phyloP scores from a whole-genome alignment of 2,888 invertebrate species.

The Catocala sponsa region DNA sequence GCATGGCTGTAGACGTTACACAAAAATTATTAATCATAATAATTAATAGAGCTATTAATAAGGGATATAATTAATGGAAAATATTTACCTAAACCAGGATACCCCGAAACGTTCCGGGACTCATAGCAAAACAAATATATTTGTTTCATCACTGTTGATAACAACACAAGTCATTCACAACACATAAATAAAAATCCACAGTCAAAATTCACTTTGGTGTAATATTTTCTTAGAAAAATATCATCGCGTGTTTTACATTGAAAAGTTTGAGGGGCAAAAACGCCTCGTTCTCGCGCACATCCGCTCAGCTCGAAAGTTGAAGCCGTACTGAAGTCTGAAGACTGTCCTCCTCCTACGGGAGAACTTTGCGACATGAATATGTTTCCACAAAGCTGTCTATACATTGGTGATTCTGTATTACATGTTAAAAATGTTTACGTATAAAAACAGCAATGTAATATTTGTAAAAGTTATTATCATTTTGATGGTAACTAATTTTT shows the following conservation, averaged over 20 bases:
- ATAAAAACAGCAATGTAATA: constrained; percentile 20
- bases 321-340: constrained; percentile 68
- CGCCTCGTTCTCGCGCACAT: constrained; percentile 59
- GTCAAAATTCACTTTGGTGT: constrained; percentile 32
- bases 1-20: neutral
- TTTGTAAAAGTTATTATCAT: neutral
- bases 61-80: constrained; percentile 16
- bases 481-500: too few relatives aligned
- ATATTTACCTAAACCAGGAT: constrained; percentile 71
- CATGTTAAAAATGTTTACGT: neutral
- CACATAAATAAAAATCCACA: constrained; percentile 44
- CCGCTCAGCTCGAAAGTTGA: constrained; percentile 71
- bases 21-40: neutral
- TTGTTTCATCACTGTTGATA: constrained; percentile 50
- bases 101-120: constrained; percentile 57
- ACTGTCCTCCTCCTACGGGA: constrained; percentile 37
- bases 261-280: constrained; percentile 72
- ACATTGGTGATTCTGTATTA: constrained; percentile 19
- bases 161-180: constrained; percentile 53
- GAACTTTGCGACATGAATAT: constrained; percentile 37
- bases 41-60: neutral
- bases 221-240: constrained; percentile 27
- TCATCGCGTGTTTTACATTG: constrained; percentile 41
- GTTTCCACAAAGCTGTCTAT: constrained; percentile 23
- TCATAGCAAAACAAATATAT: constrained; percentile 48